phyloP scores from a whole-genome alignment of 1,140 invertebrate species.

The Eufriesea mexicana region DNA sequence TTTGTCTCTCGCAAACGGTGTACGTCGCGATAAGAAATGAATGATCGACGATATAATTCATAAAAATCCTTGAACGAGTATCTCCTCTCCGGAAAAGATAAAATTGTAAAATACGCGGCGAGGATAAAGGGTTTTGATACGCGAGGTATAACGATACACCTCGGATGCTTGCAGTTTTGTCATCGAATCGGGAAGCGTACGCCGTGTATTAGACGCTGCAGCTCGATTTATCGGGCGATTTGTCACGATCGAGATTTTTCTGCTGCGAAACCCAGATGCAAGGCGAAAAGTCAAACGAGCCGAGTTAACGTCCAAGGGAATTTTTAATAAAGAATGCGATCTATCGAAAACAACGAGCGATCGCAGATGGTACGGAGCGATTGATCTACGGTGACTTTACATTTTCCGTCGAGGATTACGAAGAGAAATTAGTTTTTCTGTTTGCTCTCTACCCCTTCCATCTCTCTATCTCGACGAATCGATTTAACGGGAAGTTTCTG shows the following conservation, averaged over 20 bases:
- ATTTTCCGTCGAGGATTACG: background rate
- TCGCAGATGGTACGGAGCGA: background rate
- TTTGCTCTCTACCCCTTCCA: background rate
- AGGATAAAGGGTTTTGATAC: background rate
- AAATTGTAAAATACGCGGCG: background rate
- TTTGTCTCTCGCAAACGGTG: no score
- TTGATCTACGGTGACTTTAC: background rate
- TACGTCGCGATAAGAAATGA: conserved; percentile 9
- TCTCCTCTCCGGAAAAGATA: background rate
- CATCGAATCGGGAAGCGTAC: background rate
- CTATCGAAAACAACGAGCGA: background rate
- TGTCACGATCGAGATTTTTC: background rate
- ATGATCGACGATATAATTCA: background rate
- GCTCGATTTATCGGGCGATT: background rate
- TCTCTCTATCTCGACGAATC: background rate
- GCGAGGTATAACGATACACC: background rate
- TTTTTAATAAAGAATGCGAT: background rate
- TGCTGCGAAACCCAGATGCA: background rate
- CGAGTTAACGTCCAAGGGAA: background rate
- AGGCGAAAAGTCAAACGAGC: background rate
- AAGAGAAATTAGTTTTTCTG: background rate
- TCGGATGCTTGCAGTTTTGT: background rate
- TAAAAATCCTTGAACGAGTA: background rate
- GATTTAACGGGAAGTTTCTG: background rate
- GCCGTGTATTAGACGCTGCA: background rate